Evolutionary conservation across 2,113 vertebrate genomes (phyloP).

Genomic region (Pardalotus punctatus): DNA sequence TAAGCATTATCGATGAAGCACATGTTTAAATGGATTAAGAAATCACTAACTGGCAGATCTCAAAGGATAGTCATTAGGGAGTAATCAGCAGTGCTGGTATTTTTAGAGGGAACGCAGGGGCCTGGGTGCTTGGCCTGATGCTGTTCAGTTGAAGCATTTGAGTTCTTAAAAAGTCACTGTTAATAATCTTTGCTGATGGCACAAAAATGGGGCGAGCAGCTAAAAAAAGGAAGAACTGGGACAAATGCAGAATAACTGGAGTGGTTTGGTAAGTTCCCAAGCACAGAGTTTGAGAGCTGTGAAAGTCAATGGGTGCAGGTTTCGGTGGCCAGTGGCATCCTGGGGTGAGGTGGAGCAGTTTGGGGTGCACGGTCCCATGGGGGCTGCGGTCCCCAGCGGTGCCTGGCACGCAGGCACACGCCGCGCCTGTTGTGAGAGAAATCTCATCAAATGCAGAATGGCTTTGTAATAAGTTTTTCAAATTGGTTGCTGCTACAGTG

Average conservation of each 20-base stretch:
- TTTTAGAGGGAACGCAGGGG: background rate
- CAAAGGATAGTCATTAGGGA: constrained; percentile 1
- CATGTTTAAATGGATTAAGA: constrained; percentile 19
- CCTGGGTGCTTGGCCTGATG: background rate
- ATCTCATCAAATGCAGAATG: constrained; percentile 59
- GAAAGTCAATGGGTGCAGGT: background rate
- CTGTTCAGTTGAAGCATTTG: background rate
- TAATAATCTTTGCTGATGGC: background rate
- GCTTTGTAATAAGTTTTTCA: constrained; percentile 66
- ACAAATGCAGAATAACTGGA: background rate
- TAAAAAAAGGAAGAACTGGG: background rate
- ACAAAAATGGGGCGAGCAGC: background rate
- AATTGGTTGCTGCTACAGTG: constrained; percentile 54
- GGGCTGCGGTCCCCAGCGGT: background rate
- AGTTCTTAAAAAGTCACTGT: background rate
- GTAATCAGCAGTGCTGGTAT: background rate
- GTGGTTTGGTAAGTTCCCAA: background rate
- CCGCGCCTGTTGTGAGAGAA: background rate
- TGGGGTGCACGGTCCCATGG: background rate
- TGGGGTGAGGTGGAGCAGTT: background rate
- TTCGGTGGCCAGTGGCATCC: background rate
- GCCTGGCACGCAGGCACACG: accelerated
- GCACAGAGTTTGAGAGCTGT: accelerated
- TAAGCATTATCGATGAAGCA: background rate
- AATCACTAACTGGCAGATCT: constrained; percentile 40